Evolutionary conservation across 2,888 invertebrate genomes (phyloP), one percentile per base, ranked within the genome.

Genomic region (Lasioglossum lativentre): DNA sequence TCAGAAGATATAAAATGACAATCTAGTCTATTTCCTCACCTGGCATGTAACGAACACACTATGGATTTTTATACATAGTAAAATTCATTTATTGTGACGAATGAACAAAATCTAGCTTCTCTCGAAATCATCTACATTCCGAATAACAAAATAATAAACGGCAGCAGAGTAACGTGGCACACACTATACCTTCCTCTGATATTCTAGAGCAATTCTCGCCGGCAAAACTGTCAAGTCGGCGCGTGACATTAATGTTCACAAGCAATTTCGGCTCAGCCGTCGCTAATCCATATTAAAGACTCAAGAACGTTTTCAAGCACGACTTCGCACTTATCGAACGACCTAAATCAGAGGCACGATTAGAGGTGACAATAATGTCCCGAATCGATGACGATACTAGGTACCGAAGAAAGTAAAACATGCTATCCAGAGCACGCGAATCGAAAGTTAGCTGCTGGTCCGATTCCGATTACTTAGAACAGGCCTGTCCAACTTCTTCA

Each of bases 331-430:
- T 52, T 72, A 68, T 52, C 73, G 63, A 73, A 47, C 72, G 42
- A 63, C 59, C 76, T 47, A 10, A 71, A 63, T 56, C n/a, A 42
- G n/a, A 38, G 16, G 19, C n/a, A 40, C 27, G 52, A 63, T 72
- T 72, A 63, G 14, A 42, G 75, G 75, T 71, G 75, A 75, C 83
- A 52, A 82, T 72, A 82, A 81, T 30, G 71, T 81, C 71, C 71
- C 59, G 47, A 72, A 56, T 30, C 34, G n/a, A 23, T 45, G 63
- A 82, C 38, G 45, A 76, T 56, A 19, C 34, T 40, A 52, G n/a
- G 5, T 40, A 34, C 30, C 14, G 16, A 40, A 71, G 34, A 16
- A 70, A 52, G 12, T 27, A n/a, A 45, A 19, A 16, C 68, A 19
- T 34, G 27, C 5, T 12, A 23, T 34, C 27, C 34, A 23, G n/a